Percentiles rank a stretch among this genome's conserved stretches.
Evolutionary conservation across 2,113 vertebrate genomes (phyloP).

Genomic region (Camelus bactrianus): DNA sequence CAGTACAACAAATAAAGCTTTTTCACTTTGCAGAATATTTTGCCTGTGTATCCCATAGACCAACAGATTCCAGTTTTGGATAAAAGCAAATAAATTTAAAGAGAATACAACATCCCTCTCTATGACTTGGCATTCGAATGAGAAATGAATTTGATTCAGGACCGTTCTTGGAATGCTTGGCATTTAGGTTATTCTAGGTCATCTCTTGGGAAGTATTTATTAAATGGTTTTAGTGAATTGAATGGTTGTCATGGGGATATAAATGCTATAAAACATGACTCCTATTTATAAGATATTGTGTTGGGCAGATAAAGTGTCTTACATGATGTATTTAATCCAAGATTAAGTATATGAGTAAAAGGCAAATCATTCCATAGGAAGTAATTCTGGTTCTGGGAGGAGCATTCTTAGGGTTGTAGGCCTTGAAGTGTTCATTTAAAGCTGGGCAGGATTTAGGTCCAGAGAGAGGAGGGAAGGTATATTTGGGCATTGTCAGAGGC

Average conservation of each 20-base stretch:
- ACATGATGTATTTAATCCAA: background rate
- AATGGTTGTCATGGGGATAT: slow-evolving; percentile 36
- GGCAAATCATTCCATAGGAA: background rate
- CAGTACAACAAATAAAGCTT: slow-evolving; percentile 44
- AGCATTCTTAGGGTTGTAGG: background rate
- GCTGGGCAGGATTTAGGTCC: background rate
- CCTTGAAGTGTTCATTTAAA: background rate
- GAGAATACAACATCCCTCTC: background rate
- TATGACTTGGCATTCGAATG: slow-evolving; percentile 44
- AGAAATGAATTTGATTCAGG: slow-evolving; percentile 28
- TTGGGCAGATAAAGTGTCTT: slow-evolving; percentile 13
- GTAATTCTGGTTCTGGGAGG: slow-evolving; percentile 21
- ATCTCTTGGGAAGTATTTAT: slow-evolving; percentile 60
- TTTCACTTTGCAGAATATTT: slow-evolving; percentile 52
- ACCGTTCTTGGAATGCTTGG: slow-evolving; percentile 68
- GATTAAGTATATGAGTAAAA: slow-evolving; percentile 29
- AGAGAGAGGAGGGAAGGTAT: background rate
- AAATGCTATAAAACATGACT: slow-evolving; percentile 36
- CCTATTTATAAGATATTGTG: slow-evolving; percentile 33
- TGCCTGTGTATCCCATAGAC: background rate
- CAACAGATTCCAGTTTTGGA: slow-evolving; percentile 10
- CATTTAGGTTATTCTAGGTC: slow-evolving; percentile 55
- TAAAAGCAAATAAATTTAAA: slow-evolving; percentile 46
- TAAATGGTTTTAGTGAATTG: slow-evolving; percentile 62
- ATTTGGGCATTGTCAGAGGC: background rate